Base-by-base conservation (phyloP, 2,888 invertebrate species). In the Volucella inanis region DNA sequence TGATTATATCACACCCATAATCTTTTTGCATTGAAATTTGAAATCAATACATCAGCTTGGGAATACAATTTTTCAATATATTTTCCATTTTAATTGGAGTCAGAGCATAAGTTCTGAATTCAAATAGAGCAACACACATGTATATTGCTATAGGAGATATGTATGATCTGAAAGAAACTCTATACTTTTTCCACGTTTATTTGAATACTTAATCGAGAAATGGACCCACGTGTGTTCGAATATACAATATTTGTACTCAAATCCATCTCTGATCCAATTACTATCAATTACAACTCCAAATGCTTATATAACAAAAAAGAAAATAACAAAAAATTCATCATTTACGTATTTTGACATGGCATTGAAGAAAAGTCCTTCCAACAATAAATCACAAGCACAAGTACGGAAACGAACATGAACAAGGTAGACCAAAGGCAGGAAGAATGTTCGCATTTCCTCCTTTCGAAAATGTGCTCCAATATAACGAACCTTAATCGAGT, bases 401-500 rank as follows among this genome's bases (percentile, higher is more conserved):
- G 6, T 31, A 31, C 31, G 6, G 6, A 6, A 6, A 31, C 31
- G 31, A 4, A 3, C 55, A 22, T 22, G 18, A 22, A 22, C 18
- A 22, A 22, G n/a, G 38, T n/a, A 55, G 38, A 55, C n/a, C n/a
- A n/a, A n/a, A 55, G 38, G 55, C 9, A 2, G n/a, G 18, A 31
- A 11, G 8, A 9, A n/a, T 38, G 6, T 55, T 55, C 55, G 11
- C 18, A 22, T 31, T 38, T n/a, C 55, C n/a, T 55, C 31, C 18
- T n/a, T 14, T 22, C 18, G 39, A 57, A 11, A 22, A 54, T 22
- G 45, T 50, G 8, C 22, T 15, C 18, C 45, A 38, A 45, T 64
- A 55, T 18, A 74, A 38, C 64, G 64, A 64, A 64, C 64, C 52
- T 64, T 62, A 62, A 74, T 54, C 72, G 62, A 47, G 64, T 64